A percentile compares a stretch with the other conserved stretches of the same genome.
These are phyloP conservation scores for Aphelenchoides besseyi DNA, from an alignment of 1,140 invertebrate genomes.

Conservation along the genomic window DNA sequence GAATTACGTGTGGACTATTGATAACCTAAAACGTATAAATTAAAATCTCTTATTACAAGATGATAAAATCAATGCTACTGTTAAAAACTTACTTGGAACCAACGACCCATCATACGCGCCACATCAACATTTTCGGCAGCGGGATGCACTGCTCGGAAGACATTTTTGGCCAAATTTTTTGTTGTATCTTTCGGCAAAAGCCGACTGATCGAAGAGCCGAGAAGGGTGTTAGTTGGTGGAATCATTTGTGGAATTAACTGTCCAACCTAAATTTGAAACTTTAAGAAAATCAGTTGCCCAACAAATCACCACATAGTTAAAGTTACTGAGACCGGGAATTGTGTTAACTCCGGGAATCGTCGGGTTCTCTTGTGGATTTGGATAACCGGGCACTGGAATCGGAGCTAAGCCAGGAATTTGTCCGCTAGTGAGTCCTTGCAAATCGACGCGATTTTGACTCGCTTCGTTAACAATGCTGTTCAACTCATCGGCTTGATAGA, in stretches of 20 bases:
- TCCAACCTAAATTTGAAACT: conserved; percentile 46
- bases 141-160: conserved; percentile 60
- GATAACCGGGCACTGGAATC: conserved; percentile 56
- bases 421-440: conserved; percentile 58
- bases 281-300: conserved; percentile 12
- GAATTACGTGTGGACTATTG: conserved; percentile 62
- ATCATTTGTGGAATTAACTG: conserved; percentile 63
- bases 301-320: conserved; percentile 57
- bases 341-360: conserved; percentile 62
- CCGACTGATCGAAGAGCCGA: conserved; percentile 60
- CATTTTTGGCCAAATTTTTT: conserved; percentile 62
- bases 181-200: conserved; percentile 62
- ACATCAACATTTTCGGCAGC: conserved; percentile 63
- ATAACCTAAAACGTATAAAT: conserved; percentile 55
- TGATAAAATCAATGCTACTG: not conserved
- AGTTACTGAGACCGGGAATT: conserved; percentile 61
- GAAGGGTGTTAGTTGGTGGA: conserved; percentile 61
- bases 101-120: conserved; percentile 61
- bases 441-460: conserved; percentile 46
- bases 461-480: conserved; percentile 45
- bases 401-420: conserved; percentile 61
- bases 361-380: conserved; percentile 56
- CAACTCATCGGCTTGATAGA: conserved; percentile 48
- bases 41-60: conserved; percentile 15
- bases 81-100: conserved; percentile 56